Evolutionary conservation across 2,113 vertebrate species (phyloP).

Genomic region (Clupea harengus): DNA sequence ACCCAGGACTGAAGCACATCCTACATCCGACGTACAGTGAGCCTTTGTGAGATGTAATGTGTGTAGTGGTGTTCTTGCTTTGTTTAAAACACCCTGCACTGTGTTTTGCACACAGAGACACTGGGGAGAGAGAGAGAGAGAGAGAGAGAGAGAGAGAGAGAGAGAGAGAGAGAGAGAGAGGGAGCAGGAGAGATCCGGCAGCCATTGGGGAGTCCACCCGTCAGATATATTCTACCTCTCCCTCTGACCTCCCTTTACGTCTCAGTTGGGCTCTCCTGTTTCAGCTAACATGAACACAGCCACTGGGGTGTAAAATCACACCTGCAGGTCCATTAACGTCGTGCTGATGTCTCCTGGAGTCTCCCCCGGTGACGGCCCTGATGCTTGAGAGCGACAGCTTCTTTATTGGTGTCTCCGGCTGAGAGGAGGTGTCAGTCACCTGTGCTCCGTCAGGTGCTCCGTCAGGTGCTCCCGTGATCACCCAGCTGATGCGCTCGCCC

Average conservation of each 20-base stretch:
- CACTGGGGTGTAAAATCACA: conserved; percentile 10
- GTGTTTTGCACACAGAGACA: neutral
- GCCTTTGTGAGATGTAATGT: neutral
- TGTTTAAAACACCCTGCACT: neutral
- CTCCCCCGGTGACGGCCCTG: neutral
- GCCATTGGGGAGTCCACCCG: neutral
- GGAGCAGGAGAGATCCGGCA: neutral
- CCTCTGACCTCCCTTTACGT: neutral
- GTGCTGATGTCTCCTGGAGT: neutral
- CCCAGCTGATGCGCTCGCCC: neutral
- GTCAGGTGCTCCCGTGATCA: neutral
- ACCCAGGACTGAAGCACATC: neutral
- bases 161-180: too few relatives aligned
- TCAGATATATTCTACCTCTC: neutral
- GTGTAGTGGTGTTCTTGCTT: neutral
- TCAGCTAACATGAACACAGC: neutral
- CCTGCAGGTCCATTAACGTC: neutral
- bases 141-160: too few relatives aligned
- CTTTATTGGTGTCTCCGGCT: neutral
- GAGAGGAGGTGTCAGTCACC: neutral
- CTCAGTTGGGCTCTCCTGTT: neutral
- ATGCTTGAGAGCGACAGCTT: neutral
- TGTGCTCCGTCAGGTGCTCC: neutral
- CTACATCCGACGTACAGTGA: neutral
- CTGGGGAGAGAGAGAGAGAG: too few relatives aligned